Percentiles rank a stretch among this genome's conserved stretches.
phyloP scores from a whole-genome alignment of 92 coral and sea anemone genomes.

The Bergia puertoricense region DNA sequence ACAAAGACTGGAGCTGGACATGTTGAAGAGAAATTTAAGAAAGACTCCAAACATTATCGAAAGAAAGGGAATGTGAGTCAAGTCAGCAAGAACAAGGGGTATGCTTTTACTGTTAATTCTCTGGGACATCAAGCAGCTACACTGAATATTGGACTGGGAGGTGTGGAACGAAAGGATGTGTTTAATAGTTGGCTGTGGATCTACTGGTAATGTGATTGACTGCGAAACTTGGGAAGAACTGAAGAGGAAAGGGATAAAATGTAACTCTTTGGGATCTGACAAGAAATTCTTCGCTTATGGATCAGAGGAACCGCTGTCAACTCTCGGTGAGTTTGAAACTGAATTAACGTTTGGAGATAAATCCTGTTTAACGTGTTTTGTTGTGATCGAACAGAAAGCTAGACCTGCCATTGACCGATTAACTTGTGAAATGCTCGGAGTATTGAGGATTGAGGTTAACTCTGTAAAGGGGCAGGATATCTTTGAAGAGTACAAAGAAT shows the following conservation, averaged over 20 bases:
- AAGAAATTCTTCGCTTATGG: conserved; percentile 35
- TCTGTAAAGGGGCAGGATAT: conserved; percentile 23
- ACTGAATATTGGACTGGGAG: conserved; percentile 31
- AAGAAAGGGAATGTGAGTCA: conserved; percentile 28
- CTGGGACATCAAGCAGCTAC: conserved; percentile 2
- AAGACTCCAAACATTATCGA: neutral
- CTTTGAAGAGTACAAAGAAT: conserved; percentile 3
- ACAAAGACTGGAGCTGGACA: conserved; percentile 22
- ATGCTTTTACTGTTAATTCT: neutral
- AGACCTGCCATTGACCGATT: conserved; percentile 31
- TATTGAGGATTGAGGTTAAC: conserved; percentile 3
- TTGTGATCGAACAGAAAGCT: conserved; percentile 37
- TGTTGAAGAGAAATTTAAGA: conserved; percentile 24
- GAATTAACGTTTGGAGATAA: conserved; percentile 27
- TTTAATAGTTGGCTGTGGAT: conserved; percentile 30
- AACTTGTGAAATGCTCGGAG: conserved; percentile 43
- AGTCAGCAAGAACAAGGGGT: conserved; percentile 40
- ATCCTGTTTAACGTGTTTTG: conserved; percentile 28
- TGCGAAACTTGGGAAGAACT: conserved; percentile 31
- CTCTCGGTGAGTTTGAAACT: conserved; percentile 52
- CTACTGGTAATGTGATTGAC: conserved; percentile 17
- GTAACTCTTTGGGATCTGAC: conserved; percentile 29
- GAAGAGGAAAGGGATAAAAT: conserved; percentile 19
- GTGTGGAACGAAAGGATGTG: conserved; percentile 35
- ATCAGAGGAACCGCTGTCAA: conserved; percentile 26